Base-by-base conservation (phyloP, 1,140 invertebrate genomes). In the Zaprionus gabonicus region DNA sequence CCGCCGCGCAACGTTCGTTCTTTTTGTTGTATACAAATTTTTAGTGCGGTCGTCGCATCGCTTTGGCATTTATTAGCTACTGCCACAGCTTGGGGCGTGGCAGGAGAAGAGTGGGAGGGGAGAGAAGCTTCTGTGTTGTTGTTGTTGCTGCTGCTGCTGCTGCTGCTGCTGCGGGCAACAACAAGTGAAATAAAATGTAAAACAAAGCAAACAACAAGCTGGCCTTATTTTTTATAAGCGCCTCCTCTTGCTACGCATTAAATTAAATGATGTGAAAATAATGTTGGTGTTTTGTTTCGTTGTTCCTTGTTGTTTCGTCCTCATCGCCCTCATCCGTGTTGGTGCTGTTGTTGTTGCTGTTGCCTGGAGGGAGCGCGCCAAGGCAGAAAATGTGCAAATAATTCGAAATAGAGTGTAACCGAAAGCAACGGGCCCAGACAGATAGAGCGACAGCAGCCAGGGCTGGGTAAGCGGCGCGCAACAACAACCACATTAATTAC, bases 201-300 rank as follows among this genome's bases (percentile, higher is more conserved):
- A 85, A 86, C 82, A 85, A 86, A 78, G 82, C 78, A 85, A 85
- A 81, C 82, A 85, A 78, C 70, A 41, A 78, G 71, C 75, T 66
- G 82, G 82, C 82, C 71, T 79, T 78, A 82, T 82, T 82, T 82
- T 79, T 82, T 82, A 78, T 82, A 55, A 60, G 66, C 68, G 49
- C 64, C 60, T 58, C 58, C 77, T 60, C 46, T 25, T 59, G 82
- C 71, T 82, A 78, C 77, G 82, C 82, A 85, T 85, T 85, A 85
- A 85, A 85, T 85, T 85, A 85, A 85, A 85, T 85, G 82, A 85
- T 85, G 82, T 86, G 82, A 85, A 84, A 85, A 85, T 85, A 85
- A 85, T 85, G 82, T 85, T 81, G 71, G 82, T 86, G 76, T 60
- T 57, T 65, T 72, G 55, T 67, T 63, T 36, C 60, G 59, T 34